Base-by-base conservation (phyloP, 2,113 vertebrate species). In the Cyanoderma ruficeps region DNA sequence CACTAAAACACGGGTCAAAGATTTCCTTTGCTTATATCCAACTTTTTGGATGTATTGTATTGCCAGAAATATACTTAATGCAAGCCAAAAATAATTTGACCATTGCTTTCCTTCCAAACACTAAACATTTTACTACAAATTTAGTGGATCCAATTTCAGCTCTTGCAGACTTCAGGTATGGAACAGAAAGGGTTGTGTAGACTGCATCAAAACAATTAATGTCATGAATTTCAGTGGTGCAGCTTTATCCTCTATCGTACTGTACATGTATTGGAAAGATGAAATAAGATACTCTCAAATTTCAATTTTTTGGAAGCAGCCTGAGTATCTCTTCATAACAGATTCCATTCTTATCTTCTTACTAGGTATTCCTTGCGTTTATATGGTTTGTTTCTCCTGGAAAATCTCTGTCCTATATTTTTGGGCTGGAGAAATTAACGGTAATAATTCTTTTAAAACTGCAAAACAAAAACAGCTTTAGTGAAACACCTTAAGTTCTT, bases 401-500 rank as follows among this genome's bases (percentile, higher is more conserved):
- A 97, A 96, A 96, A 96, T 87, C 67, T 96, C 89, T 78, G n/a
- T 79, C 79, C 87, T 91, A 47, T 67, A 72, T 86, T 96, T 96
- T 93, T 83, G 84, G 90, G n/a, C 89, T 93, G 60, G 70, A 97
- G 71, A 97, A 94, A 93, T 96, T 87, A 97, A 96, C 23, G 24
- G 91, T 68, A 88, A 69, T 81, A 85, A 95, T 92, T 97, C 42
- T 89, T 96, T 93, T 80, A 49, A 94, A 97, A 93, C 90, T 94
- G 83, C 96, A 94, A 85, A 96, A 96, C 85, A 97, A 97, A 97
- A 97, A 89, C 96, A 96, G 96, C 95, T 97, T 96, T 97, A 97
- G 95, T 96, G 96, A 98, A 98, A 98, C 96, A 97, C 94, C 96
- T 98, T 97, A 95, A 97, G 93, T 97, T 89, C 60, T 93, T 97